Evolutionary conservation across 2,888 invertebrate species (phyloP), one percentile per base, ranked within the genome.

Genomic region (Unio pictorum): DNA sequence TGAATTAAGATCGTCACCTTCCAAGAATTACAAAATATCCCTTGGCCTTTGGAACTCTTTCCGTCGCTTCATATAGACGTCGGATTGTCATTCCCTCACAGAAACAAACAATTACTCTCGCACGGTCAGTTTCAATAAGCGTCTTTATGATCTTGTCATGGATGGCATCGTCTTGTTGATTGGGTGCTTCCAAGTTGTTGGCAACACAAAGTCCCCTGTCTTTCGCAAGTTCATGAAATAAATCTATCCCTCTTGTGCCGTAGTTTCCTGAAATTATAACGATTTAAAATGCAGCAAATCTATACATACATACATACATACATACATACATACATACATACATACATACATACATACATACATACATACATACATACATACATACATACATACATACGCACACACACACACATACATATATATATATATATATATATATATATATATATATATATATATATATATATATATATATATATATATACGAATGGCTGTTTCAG

Each of bases 41-140:
- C 30, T 92, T 92, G 70, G 92, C 90, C 79, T 92, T 92, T 61
- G 92, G 90, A 18, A 69, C 71, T 57, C 93, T 89, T 75, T 91
- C 90, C 8, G 93, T 92, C 7, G 94, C 94, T 74, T 91, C 91
- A 76, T 94, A 91, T 59, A 94, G 91, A 23, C 93, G 92, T 68
- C 93, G 90, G 73, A 94, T 93, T 1, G 94, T 94, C 87, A 92
- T 91, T 3, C 95, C 95, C 89, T 95, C 94, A 90, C 95, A 95
- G 92, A 95, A 95, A 89, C 95, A 95, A 26, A 95, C 93, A 67
- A 94, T 93, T 15, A 94, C 94, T 58, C 81, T 91, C 87, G 71
- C 93, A 92, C 78, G 92, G 90, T 69, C 89, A 85, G 84, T 92
- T 79, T 91, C 91, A 74, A 91, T 90, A 55, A 93, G 90, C 81